Base-by-base conservation (phyloP, 2,888 invertebrate genomes). In the Diachrysia chrysitis region DNA sequence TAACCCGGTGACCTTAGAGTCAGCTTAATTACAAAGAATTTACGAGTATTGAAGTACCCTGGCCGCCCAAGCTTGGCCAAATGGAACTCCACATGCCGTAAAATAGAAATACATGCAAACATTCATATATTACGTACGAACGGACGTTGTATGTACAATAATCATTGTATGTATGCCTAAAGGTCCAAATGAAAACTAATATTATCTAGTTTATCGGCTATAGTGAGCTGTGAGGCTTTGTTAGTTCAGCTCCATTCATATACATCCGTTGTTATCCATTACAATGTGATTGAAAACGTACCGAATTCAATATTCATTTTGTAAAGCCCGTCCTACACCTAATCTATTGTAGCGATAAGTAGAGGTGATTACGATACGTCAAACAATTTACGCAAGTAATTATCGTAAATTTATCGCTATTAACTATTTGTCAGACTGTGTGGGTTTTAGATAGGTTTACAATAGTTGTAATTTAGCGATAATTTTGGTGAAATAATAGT, bases 11-110 rank as follows among this genome's bases (percentile, higher is more conserved):
- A 78, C 76, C 78, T 75, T 73, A 77, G 63, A 75, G 71, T 79
- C 71, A 67, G 84, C 76, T 81, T 81, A 76, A 81, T 83, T 82
- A 75, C 79, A 69, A 83, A 81, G 76, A 84, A 85, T 84, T 84
- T 84, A 84, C 76, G 81, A 82, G 71, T 79, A 81, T 84, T 78
- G 79, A 76, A 76, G 77, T 64, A 54, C 69, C 64, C 64, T 23
- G 23, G 71, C 65, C 60, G 51, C 10, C 60, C 42, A 53, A 42
- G 58, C 53, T 64, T 62, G 61, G 82, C 79, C 69, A 76, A 81
- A 78, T 82, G 78, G 82, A 73, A 76, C 63, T 59, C 17, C 55
- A 66, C 67, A 63, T 69, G 42, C 61, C 58, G 63, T 79, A 72
- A 77, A 79, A 61, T 71, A 23, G 51, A 9, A 19, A 42, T 23